These are phyloP conservation scores for Trinorchestia longiramus DNA, from an alignment of 1,140 invertebrate genomes.

Conservation along the genomic window DNA sequence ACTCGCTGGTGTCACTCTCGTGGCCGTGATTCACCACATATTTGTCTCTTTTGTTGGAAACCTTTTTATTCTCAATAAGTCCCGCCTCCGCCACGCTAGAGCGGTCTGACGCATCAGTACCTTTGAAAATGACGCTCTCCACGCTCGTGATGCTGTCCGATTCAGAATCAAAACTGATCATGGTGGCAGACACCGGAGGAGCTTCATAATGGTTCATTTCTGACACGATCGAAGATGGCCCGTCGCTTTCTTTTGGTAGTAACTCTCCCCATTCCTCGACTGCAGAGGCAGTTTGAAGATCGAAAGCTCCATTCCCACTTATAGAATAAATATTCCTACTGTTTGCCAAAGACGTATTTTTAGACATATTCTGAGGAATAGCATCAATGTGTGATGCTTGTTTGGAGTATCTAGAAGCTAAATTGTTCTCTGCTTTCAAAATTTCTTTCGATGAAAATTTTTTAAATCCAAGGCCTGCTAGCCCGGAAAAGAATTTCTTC, in stretches of 20 bases:
- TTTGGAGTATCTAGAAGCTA: background rate
- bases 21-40: slow-evolving; percentile 61
- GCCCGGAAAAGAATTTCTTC: slow-evolving; percentile 57
- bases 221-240: background rate
- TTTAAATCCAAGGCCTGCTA: slow-evolving; percentile 55
- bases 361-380: background rate
- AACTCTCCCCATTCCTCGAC: background rate
- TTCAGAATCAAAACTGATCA: slow-evolving; percentile 62
- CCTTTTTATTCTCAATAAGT: slow-evolving; percentile 55
- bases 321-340: background rate
- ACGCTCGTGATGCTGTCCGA: slow-evolving; percentile 67
- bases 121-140: slow-evolving; percentile 67
- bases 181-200: slow-evolving; percentile 18
- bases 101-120: slow-evolving; percentile 57
- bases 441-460: slow-evolving; percentile 46
- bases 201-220: slow-evolving; percentile 35
- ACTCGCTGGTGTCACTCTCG: slow-evolving; percentile 62
- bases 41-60: slow-evolving; percentile 58
- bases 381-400: background rate
- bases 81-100: background rate
- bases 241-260: slow-evolving; percentile 8
- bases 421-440: background rate
- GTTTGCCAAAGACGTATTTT: background rate
- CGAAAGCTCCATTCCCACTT: background rate
- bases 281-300: background rate